Base-by-base conservation (phyloP, 2,888 invertebrate genomes). In the Antheraea assamensis region DNA sequence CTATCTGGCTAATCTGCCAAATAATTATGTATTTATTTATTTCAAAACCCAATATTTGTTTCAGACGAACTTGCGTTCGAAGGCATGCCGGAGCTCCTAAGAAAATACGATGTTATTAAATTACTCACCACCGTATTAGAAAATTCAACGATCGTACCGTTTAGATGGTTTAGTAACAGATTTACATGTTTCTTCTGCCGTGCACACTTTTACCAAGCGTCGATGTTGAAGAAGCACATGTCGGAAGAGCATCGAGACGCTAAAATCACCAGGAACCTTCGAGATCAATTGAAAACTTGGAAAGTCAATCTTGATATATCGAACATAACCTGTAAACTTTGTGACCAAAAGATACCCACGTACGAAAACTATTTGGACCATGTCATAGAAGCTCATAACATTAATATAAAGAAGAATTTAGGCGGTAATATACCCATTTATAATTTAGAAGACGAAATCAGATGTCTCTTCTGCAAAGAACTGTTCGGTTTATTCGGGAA, bases 41-140 rank as follows among this genome's bases (percentile, higher is more conserved):
- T 55, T 8, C n/a, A 55, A 55, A n/a, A 8, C n/a, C 5, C 4
- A 5, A 21, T 17, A 35, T 68, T 21, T 68, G 68, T 68, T 68
- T 68, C 35, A 68, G 68, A 68, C 10, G 17, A 35, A 31, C 35
- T 61, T 0, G 68, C 31, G 35, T 35, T 68, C 35, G 68, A 68
- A 35, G 68, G 68, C n/a, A 68, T 68, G 35, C 30, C 66, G 17
- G n/a, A 35, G 13, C 31, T 31, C 5, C 68, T 35, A 68, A 31
- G 68, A 13, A 58, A 72, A 61, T 58, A 74, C 64, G 42, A 42
- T 31, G 49, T 71, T n/a, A 68, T 21, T n/a, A 68, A 68, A n/a
- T 19, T 71, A 21, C 52, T 49, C 27, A 27, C 49, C 4, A 27
- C 68, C 13, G 35, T 68, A 7, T 21, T 68, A 21, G 68, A 68